A percentile compares a stretch with the other conserved stretches of the same genome.
Conservation (phyloP, 2,888 invertebrate genomes). For the Lepidocyrtoides sp. region DNA sequence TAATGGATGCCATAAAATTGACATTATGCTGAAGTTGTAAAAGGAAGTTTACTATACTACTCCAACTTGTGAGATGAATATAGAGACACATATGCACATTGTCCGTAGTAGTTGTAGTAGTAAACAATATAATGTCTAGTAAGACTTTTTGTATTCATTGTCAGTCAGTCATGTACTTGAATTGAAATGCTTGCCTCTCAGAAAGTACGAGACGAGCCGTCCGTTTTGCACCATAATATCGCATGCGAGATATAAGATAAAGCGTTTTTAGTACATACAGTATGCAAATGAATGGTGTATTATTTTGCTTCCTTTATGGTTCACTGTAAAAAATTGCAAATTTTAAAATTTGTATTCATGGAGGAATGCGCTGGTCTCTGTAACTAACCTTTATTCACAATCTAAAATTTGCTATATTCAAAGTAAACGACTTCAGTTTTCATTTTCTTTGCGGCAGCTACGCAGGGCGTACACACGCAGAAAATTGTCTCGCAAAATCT, state of each 20-base stretch:
- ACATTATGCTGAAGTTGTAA: slow-evolving; percentile 53
- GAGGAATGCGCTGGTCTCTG: slow-evolving; percentile 34
- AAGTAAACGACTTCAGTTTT: slow-evolving; percentile 20
- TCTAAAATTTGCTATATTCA: slow-evolving; percentile 8
- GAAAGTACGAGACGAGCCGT: background rate
- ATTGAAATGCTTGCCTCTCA: slow-evolving; percentile 4
- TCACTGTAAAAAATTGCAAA: slow-evolving; percentile 67
- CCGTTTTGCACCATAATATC: background rate
- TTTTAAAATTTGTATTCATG: slow-evolving; percentile 74
- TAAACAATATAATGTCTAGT: slow-evolving; percentile 36
- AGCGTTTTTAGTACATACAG: slow-evolving; percentile 61
- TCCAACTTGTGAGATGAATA: background rate
- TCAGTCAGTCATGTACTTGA: slow-evolving; percentile 31
- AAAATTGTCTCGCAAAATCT: slow-evolving; percentile 2
- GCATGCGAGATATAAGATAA: background rate
- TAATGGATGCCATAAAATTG: slow-evolving; percentile 72
- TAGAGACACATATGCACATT: slow-evolving; percentile 25
- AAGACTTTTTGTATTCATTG: slow-evolving; percentile 35
- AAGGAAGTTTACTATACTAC: slow-evolving; percentile 45
- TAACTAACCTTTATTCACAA: slow-evolving; percentile 49
- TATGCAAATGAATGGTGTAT: slow-evolving; percentile 73
- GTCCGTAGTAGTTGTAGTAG: slow-evolving; percentile 22
- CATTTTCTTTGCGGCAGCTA: slow-evolving; percentile 27
- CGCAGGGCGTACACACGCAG: background rate
- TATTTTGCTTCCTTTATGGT: slow-evolving; percentile 73